Conservation (phyloP, 2,888 invertebrate species). For the Cactoblastis cactorum region DNA sequence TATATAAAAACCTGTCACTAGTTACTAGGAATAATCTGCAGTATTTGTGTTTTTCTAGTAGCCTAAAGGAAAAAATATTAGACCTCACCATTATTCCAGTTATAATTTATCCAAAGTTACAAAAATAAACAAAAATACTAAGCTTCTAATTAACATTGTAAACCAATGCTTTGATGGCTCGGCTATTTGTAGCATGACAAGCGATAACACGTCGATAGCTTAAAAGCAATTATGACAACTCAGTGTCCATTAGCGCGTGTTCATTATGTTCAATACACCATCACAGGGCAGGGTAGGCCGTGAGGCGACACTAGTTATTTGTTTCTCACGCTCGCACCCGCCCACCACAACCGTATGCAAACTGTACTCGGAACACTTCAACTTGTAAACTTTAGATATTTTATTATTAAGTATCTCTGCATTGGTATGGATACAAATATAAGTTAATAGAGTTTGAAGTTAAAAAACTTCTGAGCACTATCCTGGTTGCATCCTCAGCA, state of each 20-base stretch:
- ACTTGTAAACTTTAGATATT: conserved; percentile 2
- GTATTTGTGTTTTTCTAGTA: too few species aligned
- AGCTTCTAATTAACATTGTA: too few species aligned
- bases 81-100: too few species aligned
- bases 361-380: conserved; percentile 24
- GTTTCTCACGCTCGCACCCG: conserved; percentile 75
- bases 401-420: conserved; percentile 1
- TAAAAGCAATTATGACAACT: conserved; percentile 49
- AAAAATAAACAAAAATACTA: too few species aligned
- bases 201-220: conserved; percentile 41
- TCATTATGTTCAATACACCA: conserved; percentile 44
- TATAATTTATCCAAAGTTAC: too few species aligned
- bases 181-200: conserved; percentile 28
- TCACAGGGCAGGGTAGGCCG: conserved; percentile 42
- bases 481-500: too few species aligned
- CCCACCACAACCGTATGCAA: conserved; percentile 55
- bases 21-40: too few species aligned
- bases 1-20: too few species aligned
- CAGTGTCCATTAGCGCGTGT: conserved; percentile 32
- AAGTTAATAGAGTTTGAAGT: background rate
- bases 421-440: background rate
- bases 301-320: conserved; percentile 61
- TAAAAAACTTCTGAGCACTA: background rate
- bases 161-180: too few species aligned
- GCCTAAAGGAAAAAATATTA: too few species aligned